Evolutionary conservation across 1,140 invertebrate species (phyloP), one percentile per base, ranked within the genome.

Genomic region (Drosophila bifasciata): DNA sequence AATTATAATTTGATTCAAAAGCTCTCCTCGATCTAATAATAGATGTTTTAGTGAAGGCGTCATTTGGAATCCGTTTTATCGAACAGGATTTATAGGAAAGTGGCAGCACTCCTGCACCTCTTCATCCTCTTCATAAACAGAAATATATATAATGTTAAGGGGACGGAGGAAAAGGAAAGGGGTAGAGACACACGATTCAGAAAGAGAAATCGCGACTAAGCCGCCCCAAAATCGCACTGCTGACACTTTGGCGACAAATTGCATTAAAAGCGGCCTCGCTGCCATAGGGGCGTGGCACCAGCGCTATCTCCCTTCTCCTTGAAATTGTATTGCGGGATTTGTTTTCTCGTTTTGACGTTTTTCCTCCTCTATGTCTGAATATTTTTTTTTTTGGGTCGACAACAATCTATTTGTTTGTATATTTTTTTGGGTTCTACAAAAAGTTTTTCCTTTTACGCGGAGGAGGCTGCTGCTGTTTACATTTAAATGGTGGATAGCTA

Each of bases 51-150:
- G n/a, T n/a, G n/a, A n/a, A n/a, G 68, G 52, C 53, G 43, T 49
- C 56, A 72, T 51, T 68, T 46, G 67, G 49, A 80, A 80, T 86
- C 81, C 81, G 63, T 86, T 80, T 13, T 64, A n/a, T 80, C 61
- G 80, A 72, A 73, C 49, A 85, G 59, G 68, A 83, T 81, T 76
- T 81, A 81, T 73, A 73, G 32, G 73, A 79, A 64, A 45, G 32
- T 36, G 32, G 32, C 48, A 60, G 56, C 45, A 58, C 40, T 19
- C 40, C 49, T 59, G 61, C 41, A 41, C 53, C 63, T 71, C 48
- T 32, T 45, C n/a, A 60, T 21, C 21, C 21, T 52, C 67, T 44
- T 44, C 46, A 45, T 66, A 74, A 74, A 53, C 56, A 51, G 41
- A 70, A 71, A 71, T 70, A 25, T 45, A 50, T 59, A n/a, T 45